A percentile compares a stretch with the other conserved stretches of the same genome.
Conservation (phyloP, 1,140 invertebrate genomes). For the Drosophila burlai region DNA sequence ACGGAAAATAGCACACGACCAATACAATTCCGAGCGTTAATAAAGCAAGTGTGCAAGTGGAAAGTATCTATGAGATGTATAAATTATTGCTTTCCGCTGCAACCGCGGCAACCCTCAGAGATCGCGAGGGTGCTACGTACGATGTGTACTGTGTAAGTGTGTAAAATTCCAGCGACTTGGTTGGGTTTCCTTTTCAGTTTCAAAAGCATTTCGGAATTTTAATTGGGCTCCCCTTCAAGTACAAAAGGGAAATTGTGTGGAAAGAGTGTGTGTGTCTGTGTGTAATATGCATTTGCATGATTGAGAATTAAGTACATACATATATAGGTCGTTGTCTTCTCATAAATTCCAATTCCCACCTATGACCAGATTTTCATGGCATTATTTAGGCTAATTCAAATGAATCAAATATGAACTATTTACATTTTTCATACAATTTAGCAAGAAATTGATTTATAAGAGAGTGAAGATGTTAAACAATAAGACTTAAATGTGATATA, state of each 20-base stretch:
- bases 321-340: neutral
- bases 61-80: slow-evolving; percentile 67
- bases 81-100: slow-evolving; percentile 61
- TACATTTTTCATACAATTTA: neutral
- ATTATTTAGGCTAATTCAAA: neutral
- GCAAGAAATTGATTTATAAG: neutral
- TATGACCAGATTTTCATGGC: slow-evolving; percentile 1
- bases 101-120: slow-evolving; percentile 4
- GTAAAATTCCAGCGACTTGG: slow-evolving; percentile 1
- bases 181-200: slow-evolving; percentile 16
- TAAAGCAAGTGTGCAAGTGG: slow-evolving; percentile 37
- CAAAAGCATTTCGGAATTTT: slow-evolving; percentile 66
- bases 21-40: slow-evolving; percentile 69
- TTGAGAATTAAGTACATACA: slow-evolving; percentile 14
- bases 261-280: neutral
- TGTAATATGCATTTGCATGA: slow-evolving; percentile 23
- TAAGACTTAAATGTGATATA: neutral
- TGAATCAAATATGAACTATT: neutral
- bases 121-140: slow-evolving; percentile 27
- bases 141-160: neutral
- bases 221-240: slow-evolving; percentile 44
- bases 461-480: neutral
- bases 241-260: neutral
- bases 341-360: neutral
- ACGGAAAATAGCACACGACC: slow-evolving; percentile 66